Evolutionary conservation across 2,113 vertebrate genomes (phyloP), one percentile per base, ranked within the genome.

Genomic region (Gadus macrocephalus): DNA sequence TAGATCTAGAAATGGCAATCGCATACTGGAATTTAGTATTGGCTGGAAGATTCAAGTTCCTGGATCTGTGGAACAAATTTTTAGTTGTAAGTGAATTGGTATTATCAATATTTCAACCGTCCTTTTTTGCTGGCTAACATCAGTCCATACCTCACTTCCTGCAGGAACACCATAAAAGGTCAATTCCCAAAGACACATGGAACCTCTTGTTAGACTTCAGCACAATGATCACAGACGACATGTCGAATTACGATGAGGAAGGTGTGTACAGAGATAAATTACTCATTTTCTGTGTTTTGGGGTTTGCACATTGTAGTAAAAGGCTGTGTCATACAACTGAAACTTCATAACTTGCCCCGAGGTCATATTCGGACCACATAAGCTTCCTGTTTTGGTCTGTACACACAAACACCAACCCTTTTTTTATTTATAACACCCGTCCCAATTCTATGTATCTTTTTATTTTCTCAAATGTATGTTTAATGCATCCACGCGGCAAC

Each of bases 191-290:
- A 84, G 95, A 98, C 86, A 96, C 96, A 12, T 98, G 96, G 95
- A 98, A 98, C 86, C 94, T 98, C 78, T 88, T 97, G 82, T 92
- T 97, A 88, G 96, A 97, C 79, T 98, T 98, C 78, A 95, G 96
- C 88, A 94, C 95, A 80, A 94, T 96, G 94, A 96, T 96, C 87
- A 95, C 94, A 72, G 96, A 96, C 69, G 96, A 98, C 86, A 94
- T 97, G 96, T 98, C 96, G 20, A 97, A 96, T 91, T 98, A 96
- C 15, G 96, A 98, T 11, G 95, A 97, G 85, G 95, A 97, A 94
- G 96, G 96, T 95, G 88, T 76, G 81, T 85, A 58, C 6, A 17
- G 4, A 49, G 42, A 14, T 49, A 11, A 9, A 49, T 14, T 14
- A 14, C 42, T 49, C 4, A 0, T 49, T 49, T 14, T 49, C 12